Evolutionary conservation across 2,113 vertebrate species (phyloP).

Genomic region (Lampris incognitus): DNA sequence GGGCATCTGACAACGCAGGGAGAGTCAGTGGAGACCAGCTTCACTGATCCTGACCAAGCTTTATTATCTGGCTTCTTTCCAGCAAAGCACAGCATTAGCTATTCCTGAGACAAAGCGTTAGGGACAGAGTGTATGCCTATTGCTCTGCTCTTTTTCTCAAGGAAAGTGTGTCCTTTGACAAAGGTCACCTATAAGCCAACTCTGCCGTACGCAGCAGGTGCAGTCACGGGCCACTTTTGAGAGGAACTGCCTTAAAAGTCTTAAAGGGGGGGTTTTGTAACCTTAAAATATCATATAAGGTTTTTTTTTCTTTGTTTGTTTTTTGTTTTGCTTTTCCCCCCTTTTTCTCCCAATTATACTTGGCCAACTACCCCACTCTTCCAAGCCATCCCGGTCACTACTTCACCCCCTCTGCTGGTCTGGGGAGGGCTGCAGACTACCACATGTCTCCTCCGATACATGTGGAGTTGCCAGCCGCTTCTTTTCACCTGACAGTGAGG

Average conservation of each 20-base stretch:
- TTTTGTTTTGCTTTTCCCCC: too few relatives aligned
- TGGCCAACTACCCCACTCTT: too few relatives aligned
- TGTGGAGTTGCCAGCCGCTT: too few relatives aligned
- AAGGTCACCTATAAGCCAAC: conserved; percentile 31
- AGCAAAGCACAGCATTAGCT: conserved; percentile 58
- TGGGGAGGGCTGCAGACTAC: too few relatives aligned
- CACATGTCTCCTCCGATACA: too few relatives aligned
- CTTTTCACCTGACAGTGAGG: too few relatives aligned
- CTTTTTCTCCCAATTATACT: too few relatives aligned
- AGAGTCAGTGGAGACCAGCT: conserved; percentile 75
- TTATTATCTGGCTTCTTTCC: conserved; percentile 69
- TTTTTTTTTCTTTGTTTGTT: background rate
- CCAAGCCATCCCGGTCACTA: too few relatives aligned
- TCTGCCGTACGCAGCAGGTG: conserved; percentile 1
- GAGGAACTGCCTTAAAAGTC: background rate
- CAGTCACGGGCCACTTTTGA: background rate
- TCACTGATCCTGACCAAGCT: conserved; percentile 78
- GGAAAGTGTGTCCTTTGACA: conserved; percentile 25
- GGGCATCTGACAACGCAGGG: conserved; percentile 70
- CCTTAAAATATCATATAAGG: background rate
- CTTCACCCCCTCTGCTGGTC: too few relatives aligned
- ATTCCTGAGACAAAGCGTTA: conserved; percentile 56
- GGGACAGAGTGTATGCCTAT: conserved; percentile 27
- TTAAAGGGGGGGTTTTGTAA: background rate
- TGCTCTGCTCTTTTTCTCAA: conserved; percentile 20